Evolutionary conservation across 2,888 invertebrate genomes (phyloP), one percentile per base, ranked within the genome.

Genomic region (Podabrus alpinus): DNA sequence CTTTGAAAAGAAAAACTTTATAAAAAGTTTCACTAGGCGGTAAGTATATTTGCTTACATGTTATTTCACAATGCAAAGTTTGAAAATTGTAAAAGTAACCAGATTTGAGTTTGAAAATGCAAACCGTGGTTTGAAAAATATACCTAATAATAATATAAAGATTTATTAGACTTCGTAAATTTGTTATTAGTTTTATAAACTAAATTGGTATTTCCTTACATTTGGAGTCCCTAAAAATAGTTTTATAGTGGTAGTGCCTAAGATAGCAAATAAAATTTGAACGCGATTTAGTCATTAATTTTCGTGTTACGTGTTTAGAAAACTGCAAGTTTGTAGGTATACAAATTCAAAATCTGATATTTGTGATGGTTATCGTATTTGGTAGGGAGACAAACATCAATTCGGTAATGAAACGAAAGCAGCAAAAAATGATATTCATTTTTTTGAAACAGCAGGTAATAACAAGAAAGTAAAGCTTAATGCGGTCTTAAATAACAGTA

Each of bases 241-340:
- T 17, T 64, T 64, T 64, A 64, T 64, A 64, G 62, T 45, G 45
- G 21, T 17, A 67, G 29, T n/a, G 62, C 17, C 62, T 62, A 62
- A 64, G 64, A 62, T 70, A 61, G 60, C 59, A 66, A 66, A 71
- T 71, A 71, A 66, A 72, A 66, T 72, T 72, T 72, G 68, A 72
- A 72, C 72, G 72, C 72, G 61, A 72, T 72, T 61, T 67, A 61
- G 68, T 68, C 72, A 72, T 72, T 72, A 72, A 72, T 72, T 72
- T 72, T 68, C 25, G 59, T 59, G 67, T 72, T 72, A 61, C 67
- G 62, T 64, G 62, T 64, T 64, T 64, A 64, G 17, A 64, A 64
- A n/a, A 64, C 62, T 64, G 62, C 19, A 64, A 64, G 21, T 64
- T 16, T 19, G n/a, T 15, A 64, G 21, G 21, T 19, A 64, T 64